These are phyloP conservation scores for Lepidochitona cinerea DNA, from an alignment of 2,888 invertebrate genomes.

Conservation along the genomic window DNA sequence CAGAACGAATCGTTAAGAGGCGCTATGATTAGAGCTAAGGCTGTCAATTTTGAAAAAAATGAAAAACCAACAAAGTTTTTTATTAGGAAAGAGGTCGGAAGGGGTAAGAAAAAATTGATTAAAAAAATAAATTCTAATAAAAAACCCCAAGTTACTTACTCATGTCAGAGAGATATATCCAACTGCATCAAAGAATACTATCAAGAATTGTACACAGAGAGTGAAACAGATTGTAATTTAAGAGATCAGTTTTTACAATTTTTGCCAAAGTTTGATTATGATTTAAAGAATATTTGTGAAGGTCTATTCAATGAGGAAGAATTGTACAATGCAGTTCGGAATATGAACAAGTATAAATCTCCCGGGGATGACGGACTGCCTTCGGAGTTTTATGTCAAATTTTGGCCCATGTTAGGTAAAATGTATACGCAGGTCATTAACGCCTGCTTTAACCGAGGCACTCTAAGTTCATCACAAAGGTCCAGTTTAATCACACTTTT, in stretches of 20 bases:
- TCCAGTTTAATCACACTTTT: background rate
- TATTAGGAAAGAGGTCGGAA: background rate
- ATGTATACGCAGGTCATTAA: background rate
- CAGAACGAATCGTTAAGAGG: background rate
- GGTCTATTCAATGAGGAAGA: background rate
- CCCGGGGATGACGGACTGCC: background rate
- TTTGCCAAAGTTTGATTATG: background rate
- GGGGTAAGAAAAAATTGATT: background rate
- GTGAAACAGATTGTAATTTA: background rate
- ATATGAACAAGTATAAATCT: background rate
- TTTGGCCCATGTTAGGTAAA: background rate
- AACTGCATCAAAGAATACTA: background rate
- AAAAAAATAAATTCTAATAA: background rate
- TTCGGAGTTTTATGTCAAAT: background rate
- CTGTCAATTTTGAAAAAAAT: background rate
- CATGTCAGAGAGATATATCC: background rate
- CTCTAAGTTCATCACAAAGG: background rate
- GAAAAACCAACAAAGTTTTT: conserved; percentile 1
- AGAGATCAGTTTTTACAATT: background rate
- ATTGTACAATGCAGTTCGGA: background rate
- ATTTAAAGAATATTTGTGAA: background rate
- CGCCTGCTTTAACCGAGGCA: background rate
- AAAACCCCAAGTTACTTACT: background rate
- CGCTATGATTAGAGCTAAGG: background rate
- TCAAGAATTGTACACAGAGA: background rate